Percentiles rank a stretch among this genome's conserved stretches.
These are phyloP conservation scores for Dasysyrphus tricinctus DNA, from an alignment of 2,888 invertebrate species.

Conservation along the genomic window DNA sequence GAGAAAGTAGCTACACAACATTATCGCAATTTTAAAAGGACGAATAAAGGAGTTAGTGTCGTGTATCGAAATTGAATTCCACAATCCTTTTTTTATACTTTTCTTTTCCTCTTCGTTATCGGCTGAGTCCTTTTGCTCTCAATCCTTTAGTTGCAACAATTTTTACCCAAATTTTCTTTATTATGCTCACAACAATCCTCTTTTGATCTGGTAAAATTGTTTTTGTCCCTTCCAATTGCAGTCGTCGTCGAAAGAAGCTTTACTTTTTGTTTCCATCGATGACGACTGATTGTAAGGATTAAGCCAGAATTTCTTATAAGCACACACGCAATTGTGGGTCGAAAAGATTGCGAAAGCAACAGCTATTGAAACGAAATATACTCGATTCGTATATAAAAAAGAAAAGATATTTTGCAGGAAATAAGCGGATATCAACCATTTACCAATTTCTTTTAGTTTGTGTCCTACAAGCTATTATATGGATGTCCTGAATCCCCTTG, in stretches of 20 bases:
- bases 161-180: constrained; percentile 54
- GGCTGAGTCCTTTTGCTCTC: not conserved
- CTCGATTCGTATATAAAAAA: not conserved
- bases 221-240: not conserved
- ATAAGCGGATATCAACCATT: constrained; percentile 65
- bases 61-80: constrained; percentile 43
- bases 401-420: constrained; percentile 35
- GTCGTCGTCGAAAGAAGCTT: not conserved
- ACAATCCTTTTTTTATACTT: not conserved
- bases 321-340: constrained; percentile 56
- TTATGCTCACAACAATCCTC: constrained; percentile 24
- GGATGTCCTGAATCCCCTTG: constrained; percentile 11
- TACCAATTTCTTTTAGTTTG: constrained; percentile 64
- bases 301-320: constrained; percentile 41
- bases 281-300: constrained; percentile 33
- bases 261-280: not conserved
- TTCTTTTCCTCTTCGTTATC: not conserved
- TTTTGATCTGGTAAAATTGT: constrained; percentile 46
- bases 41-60: not conserved
- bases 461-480: constrained; percentile 23
- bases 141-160: constrained; percentile 36
- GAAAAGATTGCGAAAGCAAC: constrained; percentile 38
- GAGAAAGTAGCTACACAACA: not conserved
- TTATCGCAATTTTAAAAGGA: not conserved
- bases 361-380: constrained; percentile 50